Base-by-base conservation (phyloP, 2,888 invertebrate genomes). In the Andrena bucephala region DNA sequence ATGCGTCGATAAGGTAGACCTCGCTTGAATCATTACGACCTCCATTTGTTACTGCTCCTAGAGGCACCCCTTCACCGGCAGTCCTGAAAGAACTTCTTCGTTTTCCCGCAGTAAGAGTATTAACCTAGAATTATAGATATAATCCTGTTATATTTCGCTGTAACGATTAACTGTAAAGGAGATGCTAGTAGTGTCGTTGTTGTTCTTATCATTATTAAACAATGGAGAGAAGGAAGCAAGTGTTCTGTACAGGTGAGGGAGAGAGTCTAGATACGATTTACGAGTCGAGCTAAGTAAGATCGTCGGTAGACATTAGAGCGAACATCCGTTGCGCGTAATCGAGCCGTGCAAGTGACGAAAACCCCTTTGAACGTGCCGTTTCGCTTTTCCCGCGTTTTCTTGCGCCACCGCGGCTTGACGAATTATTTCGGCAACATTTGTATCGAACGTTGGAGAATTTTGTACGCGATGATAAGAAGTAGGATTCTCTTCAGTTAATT, bases 241-340 rank as follows among this genome's bases (percentile, higher is more conserved):
- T 81, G 85, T 87, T 87, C 83, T 86, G 86, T 87, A 87, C 86
- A 87, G 85, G 66, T 77, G 16, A 5, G 42, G 42, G 42, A 42
- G 42, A 42, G 42, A 42, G 42, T 42, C 42, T 42, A 42, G 20
- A 10, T 20, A 10, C 24, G 8, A 54, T 54, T 54, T 20, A 54
- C 54, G 84, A 87, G 86, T 83, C 85, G 83, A 87, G 87, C 86
- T 85, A 81, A 65, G 76, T 67, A 81, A 65, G 69, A 85, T 59
- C 73, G 73, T 85, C 79, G 72, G 85, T 81, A 77, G 81, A 42
- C 42, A 16, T 65, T 65, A 63, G 16, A n/a, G 57, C n/a, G 31
- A 52, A 60, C 36, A 65, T 78, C 36, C 65, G 59, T 60, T 59
- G 50, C 27, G 20, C 42, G 80, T 16, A 67, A 78, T 62, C 33